phyloP scores from a whole-genome alignment of 2,113 vertebrate genomes.

The Lampris incognitus region DNA sequence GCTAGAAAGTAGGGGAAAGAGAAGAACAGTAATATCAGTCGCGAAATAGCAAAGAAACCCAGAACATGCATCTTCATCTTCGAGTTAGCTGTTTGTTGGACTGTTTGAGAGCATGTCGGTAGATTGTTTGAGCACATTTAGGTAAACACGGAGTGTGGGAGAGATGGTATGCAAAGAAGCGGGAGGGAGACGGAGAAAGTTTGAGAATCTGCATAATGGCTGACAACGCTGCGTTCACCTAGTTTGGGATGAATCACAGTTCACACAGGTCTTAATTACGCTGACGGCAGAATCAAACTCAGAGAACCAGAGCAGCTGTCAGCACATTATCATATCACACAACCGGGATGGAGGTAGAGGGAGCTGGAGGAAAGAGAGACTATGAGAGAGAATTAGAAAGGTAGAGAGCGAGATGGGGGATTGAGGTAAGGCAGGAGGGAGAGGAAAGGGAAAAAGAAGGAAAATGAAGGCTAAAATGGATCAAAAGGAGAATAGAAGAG shows the following conservation, averaged over 20 bases:
- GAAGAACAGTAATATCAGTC: slow-evolving; percentile 15
- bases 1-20: slow-evolving; percentile 12
- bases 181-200: slow-evolving; percentile 2
- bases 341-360: slow-evolving; percentile 58
- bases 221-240: slow-evolving; percentile 73
- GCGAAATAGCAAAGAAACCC: slow-evolving; percentile 18
- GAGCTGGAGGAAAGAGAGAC: slow-evolving; percentile 42
- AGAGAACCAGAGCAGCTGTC: slow-evolving; percentile 79
- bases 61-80: slow-evolving; percentile 1
- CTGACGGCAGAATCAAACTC: slow-evolving; percentile 74
- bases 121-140: slow-evolving; percentile 10
- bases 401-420: background rate
- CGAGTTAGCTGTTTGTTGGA: slow-evolving; percentile 1
- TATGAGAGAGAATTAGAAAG: background rate
- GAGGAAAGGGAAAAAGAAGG: slow-evolving; percentile 7
- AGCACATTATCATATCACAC: slow-evolving; percentile 81
- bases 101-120: slow-evolving; percentile 15
- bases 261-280: slow-evolving; percentile 78
- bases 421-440: background rate
- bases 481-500: slow-evolving; percentile 22
- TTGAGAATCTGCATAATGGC: slow-evolving; percentile 50
- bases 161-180: slow-evolving; percentile 19
- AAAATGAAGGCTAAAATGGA: slow-evolving; percentile 29
- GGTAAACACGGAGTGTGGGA: slow-evolving; percentile 26
- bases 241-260: slow-evolving; percentile 77